Evolutionary conservation across 2,797 vertebrate species (phyloP).

Genomic region (Cyprinella venusta): DNA sequence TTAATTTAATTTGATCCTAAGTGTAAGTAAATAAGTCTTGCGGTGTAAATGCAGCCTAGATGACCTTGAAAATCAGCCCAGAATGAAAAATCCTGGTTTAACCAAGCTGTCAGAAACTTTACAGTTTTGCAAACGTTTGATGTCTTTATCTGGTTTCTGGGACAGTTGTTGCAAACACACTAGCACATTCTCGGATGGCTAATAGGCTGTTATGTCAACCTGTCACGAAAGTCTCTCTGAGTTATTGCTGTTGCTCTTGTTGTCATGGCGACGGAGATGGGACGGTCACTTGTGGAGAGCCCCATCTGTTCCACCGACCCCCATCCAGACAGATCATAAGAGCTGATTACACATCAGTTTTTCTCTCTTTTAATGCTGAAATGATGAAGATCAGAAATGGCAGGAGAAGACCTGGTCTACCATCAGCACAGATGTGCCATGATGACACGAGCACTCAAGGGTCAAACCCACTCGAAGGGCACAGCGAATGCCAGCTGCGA

Average conservation of each 20-base stretch:
- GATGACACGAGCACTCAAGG: constrained; percentile 2
- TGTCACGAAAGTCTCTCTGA: constrained; percentile 34
- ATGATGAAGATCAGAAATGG: constrained; percentile 12
- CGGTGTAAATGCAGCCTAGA: background rate
- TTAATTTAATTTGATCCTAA: background rate
- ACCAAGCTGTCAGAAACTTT: background rate
- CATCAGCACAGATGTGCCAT: constrained; percentile 35
- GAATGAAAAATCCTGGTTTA: background rate
- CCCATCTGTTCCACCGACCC: constrained; percentile 54
- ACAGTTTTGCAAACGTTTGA: background rate
- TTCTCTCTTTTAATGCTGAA: background rate
- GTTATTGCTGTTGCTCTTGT: constrained; percentile 40
- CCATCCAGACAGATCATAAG: constrained; percentile 29
- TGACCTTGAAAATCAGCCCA: background rate
- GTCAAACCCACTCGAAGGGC: background rate
- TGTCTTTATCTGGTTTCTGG: background rate
- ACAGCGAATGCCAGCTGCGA: constrained; percentile 12
- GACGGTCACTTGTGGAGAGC: constrained; percentile 17
- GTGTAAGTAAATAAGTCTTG: background rate
- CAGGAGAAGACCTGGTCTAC: constrained; percentile 26
- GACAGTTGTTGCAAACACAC: background rate
- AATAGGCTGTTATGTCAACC: constrained; percentile 23
- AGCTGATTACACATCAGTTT: constrained; percentile 41
- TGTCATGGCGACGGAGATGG: constrained; percentile 18
- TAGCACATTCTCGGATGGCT: background rate